These are phyloP conservation scores for Nomada fabriciana DNA, from an alignment of 2,888 invertebrate species.

Conservation along the genomic window DNA sequence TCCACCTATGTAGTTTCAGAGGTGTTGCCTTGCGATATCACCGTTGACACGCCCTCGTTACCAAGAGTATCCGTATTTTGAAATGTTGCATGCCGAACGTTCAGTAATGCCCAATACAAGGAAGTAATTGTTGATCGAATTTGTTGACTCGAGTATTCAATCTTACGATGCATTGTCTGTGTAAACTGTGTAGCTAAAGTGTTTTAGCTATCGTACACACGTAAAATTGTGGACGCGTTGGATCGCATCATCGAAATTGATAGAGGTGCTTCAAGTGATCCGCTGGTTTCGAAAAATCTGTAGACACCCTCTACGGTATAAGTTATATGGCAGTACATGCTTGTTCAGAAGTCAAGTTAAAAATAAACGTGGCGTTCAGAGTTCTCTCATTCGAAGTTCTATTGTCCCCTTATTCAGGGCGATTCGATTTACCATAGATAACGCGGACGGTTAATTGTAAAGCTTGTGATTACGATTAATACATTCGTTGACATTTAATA, in stretches of 20 bases:
- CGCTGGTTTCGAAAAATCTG: slow-evolving; percentile 39
- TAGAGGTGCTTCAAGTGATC: slow-evolving; percentile 26
- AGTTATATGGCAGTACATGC: slow-evolving; percentile 12
- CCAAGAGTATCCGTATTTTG: neutral
- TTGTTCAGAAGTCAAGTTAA: slow-evolving; percentile 32
- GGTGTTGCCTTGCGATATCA: too few relatives aligned
- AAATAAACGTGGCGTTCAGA: neutral
- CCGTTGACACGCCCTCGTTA: neutral
- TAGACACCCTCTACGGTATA: slow-evolving; percentile 47
- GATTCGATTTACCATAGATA: too few relatives aligned
- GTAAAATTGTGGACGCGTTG: neutral
- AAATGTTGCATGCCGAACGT: slow-evolving; percentile 49
- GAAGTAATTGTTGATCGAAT: neutral
- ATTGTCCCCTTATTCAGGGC: too few relatives aligned
- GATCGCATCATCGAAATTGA: neutral
- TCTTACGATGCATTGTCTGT: neutral
- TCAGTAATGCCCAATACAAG: slow-evolving; percentile 33
- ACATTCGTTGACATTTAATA: too few relatives aligned
- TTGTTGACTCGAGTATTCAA: neutral
- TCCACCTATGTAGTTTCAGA: too few relatives aligned
- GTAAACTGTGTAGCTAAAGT: neutral
- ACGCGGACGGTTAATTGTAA: too few relatives aligned
- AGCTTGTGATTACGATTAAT: too few relatives aligned
- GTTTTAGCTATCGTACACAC: neutral
- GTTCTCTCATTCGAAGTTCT: too few relatives aligned